Base-by-base conservation (phyloP, 2,888 invertebrate species). In the Diadegma fenestrale region DNA sequence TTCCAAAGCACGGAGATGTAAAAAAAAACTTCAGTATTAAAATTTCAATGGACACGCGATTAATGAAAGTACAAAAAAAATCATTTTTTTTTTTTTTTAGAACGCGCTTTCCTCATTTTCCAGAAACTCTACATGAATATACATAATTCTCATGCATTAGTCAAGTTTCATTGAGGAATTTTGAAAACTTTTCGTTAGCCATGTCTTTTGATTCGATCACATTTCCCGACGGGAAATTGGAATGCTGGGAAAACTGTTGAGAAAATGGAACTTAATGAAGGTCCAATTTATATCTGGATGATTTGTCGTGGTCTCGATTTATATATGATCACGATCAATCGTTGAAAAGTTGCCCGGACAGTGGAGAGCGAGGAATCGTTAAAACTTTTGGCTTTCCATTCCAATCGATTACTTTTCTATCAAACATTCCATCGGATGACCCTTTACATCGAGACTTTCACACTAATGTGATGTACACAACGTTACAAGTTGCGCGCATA, bases 311-410 rank as follows among this genome's bases (percentile, higher is more conserved):
- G 41, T 66, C 48, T 19, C 33, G 61, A 45, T 81, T 61, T 17
- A 30, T 30, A 30, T 30, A 26, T 12, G 68, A 75, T 81, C 33
- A 22, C 63, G 26, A 71, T 64, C 6, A 8, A 30, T 26, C 48
- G 33, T 30, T 48, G n/a, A 54, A 54, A 41, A 73, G 14, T 73
- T 17, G 43, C 58, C 72, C 19, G 22, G 41, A 71, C 66, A 66
- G 51, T 64, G 79, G 75, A 80, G 72, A 85, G 33, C 12, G 68
- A 61, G 77, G 66, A 61, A 75, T 79, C 64, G 79, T 64, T 64
- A 75, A 54, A 54, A 6, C 48, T 87, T 37, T 37, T 48, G 84
- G 88, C 89, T 91, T 91, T 91, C 89, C 88, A 87, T 87, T 89
- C 88, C 61, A 68, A 75, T 73, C 61, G 84, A 84, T 87, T 82